A percentile compares a stretch with the other conserved stretches of the same genome.
phyloP scores from a whole-genome alignment of 1,140 invertebrate species.

The Parapsyche elsis region DNA sequence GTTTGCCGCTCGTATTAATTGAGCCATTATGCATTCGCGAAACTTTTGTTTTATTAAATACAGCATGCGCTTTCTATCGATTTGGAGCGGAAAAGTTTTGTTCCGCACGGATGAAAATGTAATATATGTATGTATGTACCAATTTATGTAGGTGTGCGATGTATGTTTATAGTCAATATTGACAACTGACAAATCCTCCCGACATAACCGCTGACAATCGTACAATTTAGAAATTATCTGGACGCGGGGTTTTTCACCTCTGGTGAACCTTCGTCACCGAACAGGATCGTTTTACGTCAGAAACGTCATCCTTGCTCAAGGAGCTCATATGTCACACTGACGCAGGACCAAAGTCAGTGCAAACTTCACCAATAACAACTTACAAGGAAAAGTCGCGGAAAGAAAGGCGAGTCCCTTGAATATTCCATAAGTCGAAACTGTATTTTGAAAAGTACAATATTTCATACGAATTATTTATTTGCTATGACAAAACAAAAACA shows the following conservation, averaged over 20 bases:
- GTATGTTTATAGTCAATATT: no score
- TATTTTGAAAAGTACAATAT: no score
- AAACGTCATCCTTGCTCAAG: neutral
- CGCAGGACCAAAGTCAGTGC: neutral
- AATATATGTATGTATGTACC: no score
- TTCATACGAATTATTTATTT: no score
- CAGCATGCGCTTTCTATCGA: neutral
- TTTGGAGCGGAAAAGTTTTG: neutral
- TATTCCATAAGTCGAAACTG: neutral
- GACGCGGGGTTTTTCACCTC: neutral
- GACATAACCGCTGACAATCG: neutral
- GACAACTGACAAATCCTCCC: neutral
- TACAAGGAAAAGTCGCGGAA: neutral
- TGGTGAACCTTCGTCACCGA: neutral
- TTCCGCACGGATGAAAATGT: no score
- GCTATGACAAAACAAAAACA: no score
- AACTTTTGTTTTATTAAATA: constrained; percentile 9
- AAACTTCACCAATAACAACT: neutral
- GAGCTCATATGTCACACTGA: neutral
- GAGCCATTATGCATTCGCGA: constrained; percentile 16
- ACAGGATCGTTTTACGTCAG: constrained; percentile 4
- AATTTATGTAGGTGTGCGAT: no score
- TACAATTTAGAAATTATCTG: neutral
- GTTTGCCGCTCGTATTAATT: constrained; percentile 15
- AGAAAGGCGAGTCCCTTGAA: neutral